Conservation (phyloP, 2,797 vertebrate genomes). For the Manis javanica region DNA sequence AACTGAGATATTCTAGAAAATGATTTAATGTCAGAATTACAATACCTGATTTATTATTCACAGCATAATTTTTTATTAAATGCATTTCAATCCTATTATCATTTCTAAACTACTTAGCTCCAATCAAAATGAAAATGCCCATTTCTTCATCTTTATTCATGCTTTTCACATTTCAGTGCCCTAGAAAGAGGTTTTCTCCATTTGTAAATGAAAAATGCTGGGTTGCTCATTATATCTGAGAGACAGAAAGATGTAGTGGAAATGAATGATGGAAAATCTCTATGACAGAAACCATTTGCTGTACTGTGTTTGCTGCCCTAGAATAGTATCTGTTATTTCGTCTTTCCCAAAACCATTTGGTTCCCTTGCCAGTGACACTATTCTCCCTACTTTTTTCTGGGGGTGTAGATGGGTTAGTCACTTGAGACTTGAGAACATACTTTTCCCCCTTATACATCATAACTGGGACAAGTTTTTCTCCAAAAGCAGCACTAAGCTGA, state of each 20-base stretch:
- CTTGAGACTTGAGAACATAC: background rate
- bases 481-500: conserved; percentile 34
- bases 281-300: background rate
- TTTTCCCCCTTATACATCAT: conserved; percentile 13
- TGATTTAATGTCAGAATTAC: conserved; percentile 72
- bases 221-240: conserved; percentile 15
- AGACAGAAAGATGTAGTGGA: background rate
- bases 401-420: background rate
- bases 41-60: conserved; percentile 77
- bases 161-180: conserved; percentile 48
- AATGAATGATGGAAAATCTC: background rate
- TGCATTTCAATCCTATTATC: conserved; percentile 68
- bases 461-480: conserved; percentile 62
- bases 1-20: conserved; percentile 64
- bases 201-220: conserved; percentile 56
- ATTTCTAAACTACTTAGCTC: conserved; percentile 77
- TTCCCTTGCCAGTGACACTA: background rate
- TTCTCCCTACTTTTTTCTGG: background rate
- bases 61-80: conserved; percentile 79
- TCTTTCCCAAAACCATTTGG: background rate
- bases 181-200: conserved; percentile 50
- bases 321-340: background rate
- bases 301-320: background rate
- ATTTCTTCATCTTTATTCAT: conserved; percentile 77
- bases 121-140: conserved; percentile 76